Conservation (phyloP, 1,140 invertebrate species). For the Tetranychus urticae region DNA sequence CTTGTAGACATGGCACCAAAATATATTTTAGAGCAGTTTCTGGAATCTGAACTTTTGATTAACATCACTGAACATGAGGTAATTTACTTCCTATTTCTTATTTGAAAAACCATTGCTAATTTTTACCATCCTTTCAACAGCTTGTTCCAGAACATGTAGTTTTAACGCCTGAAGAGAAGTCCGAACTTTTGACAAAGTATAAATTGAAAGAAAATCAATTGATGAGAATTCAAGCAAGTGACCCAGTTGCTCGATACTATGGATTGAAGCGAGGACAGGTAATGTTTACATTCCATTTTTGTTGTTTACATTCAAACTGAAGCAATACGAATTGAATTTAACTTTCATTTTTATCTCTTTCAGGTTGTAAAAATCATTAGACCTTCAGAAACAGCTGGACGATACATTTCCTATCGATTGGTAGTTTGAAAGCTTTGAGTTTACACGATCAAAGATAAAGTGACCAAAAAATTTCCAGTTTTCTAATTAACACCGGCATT, state of each 20-base stretch:
- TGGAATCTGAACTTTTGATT: conserved; percentile 90
- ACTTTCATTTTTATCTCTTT: conserved; percentile 20
- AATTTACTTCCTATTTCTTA: conserved; percentile 4
- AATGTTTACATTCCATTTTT: conserved; percentile 8
- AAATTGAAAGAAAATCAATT: conserved; percentile 97
- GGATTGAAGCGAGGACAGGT: conserved; percentile 87
- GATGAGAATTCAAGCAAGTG: conserved; percentile 93
- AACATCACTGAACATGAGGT: conserved; percentile 97
- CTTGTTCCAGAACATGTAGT: conserved; percentile 96
- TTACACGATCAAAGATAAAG: too few relatives aligned
- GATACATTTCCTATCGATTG: conserved; percentile 92
- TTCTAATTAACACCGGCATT: too few relatives aligned
- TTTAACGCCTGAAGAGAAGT: conserved; percentile 88
- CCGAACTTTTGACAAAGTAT: conserved; percentile 74
- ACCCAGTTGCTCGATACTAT: conserved; percentile 93
- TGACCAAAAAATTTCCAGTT: too few relatives aligned
- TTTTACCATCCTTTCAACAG: conserved; percentile 15
- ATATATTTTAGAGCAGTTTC: conserved; percentile 93
- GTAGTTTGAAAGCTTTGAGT: conserved; percentile 41
- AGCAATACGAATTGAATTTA: neutral
- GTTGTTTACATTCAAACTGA: neutral
- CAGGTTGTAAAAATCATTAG: conserved; percentile 93
- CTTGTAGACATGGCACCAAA: conserved; percentile 90
- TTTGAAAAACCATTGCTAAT: neutral
- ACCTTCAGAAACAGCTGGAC: conserved; percentile 86